phyloP scores from a whole-genome alignment of 2,113 vertebrate genomes.

The Siniperca chuatsi region DNA sequence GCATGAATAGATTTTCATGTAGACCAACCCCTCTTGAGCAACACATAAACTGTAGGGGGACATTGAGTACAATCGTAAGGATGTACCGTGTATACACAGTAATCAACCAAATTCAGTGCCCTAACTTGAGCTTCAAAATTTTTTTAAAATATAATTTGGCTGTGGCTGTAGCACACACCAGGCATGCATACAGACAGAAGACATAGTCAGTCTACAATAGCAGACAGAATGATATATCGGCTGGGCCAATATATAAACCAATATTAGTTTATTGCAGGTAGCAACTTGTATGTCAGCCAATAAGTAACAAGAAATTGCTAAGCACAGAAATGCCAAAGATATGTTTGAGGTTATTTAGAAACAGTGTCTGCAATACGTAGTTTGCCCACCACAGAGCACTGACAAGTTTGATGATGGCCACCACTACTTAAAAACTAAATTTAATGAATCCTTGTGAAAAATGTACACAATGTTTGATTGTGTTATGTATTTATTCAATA shows the following conservation, averaged over 20 bases:
- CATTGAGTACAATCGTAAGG: neutral
- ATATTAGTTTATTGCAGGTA: neutral
- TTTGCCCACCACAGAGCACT: no score
- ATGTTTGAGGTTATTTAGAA: no score
- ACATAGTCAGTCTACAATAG: neutral
- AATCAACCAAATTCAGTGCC: neutral
- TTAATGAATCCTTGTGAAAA: neutral
- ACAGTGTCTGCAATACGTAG: no score
- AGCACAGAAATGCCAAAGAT: no score
- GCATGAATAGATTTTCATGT: slow-evolving; percentile 21
- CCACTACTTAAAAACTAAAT: neutral
- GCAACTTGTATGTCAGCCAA: no score
- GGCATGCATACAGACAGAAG: neutral
- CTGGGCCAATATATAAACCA: neutral
- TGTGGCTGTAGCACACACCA: neutral
- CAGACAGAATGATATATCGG: neutral
- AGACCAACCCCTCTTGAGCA: neutral
- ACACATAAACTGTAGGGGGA: slow-evolving; percentile 1
- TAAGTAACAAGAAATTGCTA: no score
- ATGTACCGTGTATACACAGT: neutral
- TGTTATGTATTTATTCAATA: neutral
- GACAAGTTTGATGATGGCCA: no score
- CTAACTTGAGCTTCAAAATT: neutral
- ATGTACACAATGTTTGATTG: no score
- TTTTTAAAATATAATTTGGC: slow-evolving; percentile 1